A percentile compares a stretch with the other conserved stretches of the same genome.
Evolutionary conservation across 2,888 invertebrate genomes (phyloP).

Genomic region (Chironomus tentans): DNA sequence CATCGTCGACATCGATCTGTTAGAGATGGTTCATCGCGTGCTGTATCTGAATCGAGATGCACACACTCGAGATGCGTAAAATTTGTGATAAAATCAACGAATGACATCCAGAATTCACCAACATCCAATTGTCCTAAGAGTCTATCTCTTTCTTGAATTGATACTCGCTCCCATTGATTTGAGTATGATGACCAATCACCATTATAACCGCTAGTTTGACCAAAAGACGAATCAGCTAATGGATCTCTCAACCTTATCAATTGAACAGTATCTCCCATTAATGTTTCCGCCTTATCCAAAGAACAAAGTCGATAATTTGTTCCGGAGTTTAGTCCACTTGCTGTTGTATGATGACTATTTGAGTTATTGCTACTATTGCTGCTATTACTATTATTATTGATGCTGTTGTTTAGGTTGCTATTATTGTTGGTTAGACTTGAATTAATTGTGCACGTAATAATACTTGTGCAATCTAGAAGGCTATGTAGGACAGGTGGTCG

Average conservation of each 20-base stretch:
- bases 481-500: conserved; percentile 52
- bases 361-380: conserved; percentile 37
- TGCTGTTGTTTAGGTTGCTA: conserved; percentile 2
- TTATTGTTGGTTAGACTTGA: neutral
- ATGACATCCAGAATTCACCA: conserved; percentile 76
- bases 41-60: conserved; percentile 78
- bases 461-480: conserved; percentile 71
- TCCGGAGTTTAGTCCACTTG: conserved; percentile 61
- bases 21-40: conserved; percentile 72
- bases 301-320: conserved; percentile 58
- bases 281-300: conserved; percentile 54
- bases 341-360: conserved; percentile 49
- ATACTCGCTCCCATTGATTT: conserved; percentile 67
- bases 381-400: conserved; percentile 34
- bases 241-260: conserved; percentile 63
- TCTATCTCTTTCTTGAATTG: conserved; percentile 62
- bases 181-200: conserved; percentile 63
- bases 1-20: conserved; percentile 65
- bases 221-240: conserved; percentile 46
- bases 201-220: conserved; percentile 53
- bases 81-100: conserved; percentile 69
- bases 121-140: conserved; percentile 55
- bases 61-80: conserved; percentile 77
- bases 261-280: conserved; percentile 60
- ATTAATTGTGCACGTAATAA: conserved; percentile 60